Evolutionary conservation across 2,888 invertebrate genomes (phyloP).

Genomic region (Vannuccia rotundouncinata): DNA sequence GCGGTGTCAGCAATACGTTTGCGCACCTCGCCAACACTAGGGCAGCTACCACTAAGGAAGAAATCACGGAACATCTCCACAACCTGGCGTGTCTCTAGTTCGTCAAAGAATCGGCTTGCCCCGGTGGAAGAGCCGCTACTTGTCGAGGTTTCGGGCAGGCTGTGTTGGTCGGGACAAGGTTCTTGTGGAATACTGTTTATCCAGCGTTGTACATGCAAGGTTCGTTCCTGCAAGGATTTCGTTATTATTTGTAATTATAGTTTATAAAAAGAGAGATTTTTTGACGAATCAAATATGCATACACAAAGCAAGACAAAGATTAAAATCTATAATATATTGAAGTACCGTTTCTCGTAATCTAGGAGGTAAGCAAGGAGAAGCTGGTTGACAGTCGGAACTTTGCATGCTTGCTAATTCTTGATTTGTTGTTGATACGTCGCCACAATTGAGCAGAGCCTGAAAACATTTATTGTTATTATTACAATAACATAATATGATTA

Average conservation of each 20-base stretch:
- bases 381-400: not conserved
- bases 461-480: not conserved
- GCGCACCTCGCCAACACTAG: constrained; percentile 10
- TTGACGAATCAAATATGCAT: too few species aligned
- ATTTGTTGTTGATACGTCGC: not conserved
- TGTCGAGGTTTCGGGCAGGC: constrained; percentile 19
- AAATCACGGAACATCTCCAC: constrained; percentile 30
- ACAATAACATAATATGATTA: too few species aligned
- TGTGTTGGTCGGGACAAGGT: constrained; percentile 21
- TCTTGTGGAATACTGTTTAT: constrained; percentile 27
- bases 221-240: constrained; percentile 27
- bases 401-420: not conserved
- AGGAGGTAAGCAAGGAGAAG: not conserved
- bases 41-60: constrained; percentile 30
- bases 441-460: not conserved
- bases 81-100: constrained; percentile 17
- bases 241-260: too few species aligned
- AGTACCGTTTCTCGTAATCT: not conserved
- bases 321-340: too few species aligned
- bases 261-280: too few species aligned
- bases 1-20: constrained; percentile 24
- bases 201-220: constrained; percentile 29
- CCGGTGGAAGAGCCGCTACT: constrained; percentile 18
- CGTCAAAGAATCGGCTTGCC: constrained; percentile 25
- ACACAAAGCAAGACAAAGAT: too few species aligned